Evolutionary conservation across 1,140 invertebrate species (phyloP).

Genomic region (Mactra quadrangularis): DNA sequence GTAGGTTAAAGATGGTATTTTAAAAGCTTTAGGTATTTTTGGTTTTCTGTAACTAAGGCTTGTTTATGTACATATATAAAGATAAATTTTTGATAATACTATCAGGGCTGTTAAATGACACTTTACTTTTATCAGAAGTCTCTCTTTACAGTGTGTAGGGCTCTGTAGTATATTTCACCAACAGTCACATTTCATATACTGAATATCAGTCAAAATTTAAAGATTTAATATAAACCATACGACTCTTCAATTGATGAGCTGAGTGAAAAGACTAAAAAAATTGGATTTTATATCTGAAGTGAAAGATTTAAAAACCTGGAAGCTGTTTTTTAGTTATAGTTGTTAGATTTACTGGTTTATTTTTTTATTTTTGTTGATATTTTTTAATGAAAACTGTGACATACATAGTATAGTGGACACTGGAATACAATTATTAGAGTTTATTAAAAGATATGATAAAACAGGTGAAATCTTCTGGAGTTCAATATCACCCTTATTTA

Average conservation of each 20-base stretch:
- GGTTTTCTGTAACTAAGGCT: conserved; percentile 44
- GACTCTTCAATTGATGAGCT: not conserved
- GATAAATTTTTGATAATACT: conserved; percentile 48
- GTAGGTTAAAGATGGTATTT: not conserved
- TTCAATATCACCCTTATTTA: conserved; percentile 57
- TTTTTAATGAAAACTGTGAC: conserved; percentile 1
- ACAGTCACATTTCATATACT: not conserved
- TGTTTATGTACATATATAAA: no score
- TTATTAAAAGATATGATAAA: conserved; percentile 49
- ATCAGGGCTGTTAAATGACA: conserved; percentile 38
- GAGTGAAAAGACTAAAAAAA: not conserved
- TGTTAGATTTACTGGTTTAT: no score
- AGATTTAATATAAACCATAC: not conserved
- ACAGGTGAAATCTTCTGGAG: conserved; percentile 38
- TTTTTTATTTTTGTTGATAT: no score
- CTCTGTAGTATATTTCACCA: conserved; percentile 2
- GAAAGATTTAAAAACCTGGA: not conserved
- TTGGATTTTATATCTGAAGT: conserved; percentile 7
- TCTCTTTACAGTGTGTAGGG: no score
- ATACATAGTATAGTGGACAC: no score
- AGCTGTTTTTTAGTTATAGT: not conserved
- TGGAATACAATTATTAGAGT: no score
- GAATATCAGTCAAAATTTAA: conserved; percentile 1
- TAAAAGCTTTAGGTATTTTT: conserved; percentile 35
- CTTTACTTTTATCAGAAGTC: conserved; percentile 38